Evolutionary conservation across 2,797 vertebrate genomes (phyloP).

Genomic region (Poecilia picta): DNA sequence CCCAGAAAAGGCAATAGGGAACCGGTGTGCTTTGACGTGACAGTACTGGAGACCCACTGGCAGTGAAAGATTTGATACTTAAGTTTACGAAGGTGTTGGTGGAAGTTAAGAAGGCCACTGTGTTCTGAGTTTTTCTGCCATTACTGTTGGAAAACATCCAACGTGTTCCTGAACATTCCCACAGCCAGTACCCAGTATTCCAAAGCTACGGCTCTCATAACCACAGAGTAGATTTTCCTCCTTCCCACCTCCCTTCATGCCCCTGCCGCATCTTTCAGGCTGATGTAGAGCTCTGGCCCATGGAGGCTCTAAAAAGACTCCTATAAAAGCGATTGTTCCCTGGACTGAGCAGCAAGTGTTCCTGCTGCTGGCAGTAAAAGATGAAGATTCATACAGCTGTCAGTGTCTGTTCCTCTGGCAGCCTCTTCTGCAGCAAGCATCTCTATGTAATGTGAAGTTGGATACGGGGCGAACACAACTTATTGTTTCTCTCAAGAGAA

Average conservation of each 20-base stretch:
- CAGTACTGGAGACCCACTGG: constrained; percentile 41
- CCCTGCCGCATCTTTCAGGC: constrained; percentile 33
- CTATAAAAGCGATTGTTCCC: constrained; percentile 63
- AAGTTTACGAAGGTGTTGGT: constrained; percentile 43
- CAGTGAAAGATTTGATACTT: constrained; percentile 46
- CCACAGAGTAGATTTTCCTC: constrained; percentile 25
- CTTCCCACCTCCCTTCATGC: too few species aligned
- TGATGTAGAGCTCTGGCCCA: constrained; percentile 40
- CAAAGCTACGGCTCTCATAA: constrained; percentile 36
- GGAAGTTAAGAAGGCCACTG: constrained; percentile 29
- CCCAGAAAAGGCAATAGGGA: constrained; percentile 67
- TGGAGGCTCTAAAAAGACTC: constrained; percentile 18
- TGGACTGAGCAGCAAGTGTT: constrained; percentile 42
- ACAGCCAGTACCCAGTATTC: constrained; percentile 42
- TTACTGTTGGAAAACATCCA: constrained; percentile 41
- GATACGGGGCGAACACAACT: not conserved
- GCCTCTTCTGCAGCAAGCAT: constrained; percentile 26
- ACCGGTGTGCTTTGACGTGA: constrained; percentile 55
- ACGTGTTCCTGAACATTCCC: constrained; percentile 48
- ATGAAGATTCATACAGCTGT: constrained; percentile 57
- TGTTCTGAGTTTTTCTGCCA: not conserved
- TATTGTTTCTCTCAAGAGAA: constrained; percentile 1
- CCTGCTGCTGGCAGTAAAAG: constrained; percentile 52
- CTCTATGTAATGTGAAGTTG: constrained; percentile 18
- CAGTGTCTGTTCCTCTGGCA: constrained; percentile 43